Evolutionary conservation across 2,797 vertebrate genomes (phyloP).

Genomic region (Varecia variegata): DNA sequence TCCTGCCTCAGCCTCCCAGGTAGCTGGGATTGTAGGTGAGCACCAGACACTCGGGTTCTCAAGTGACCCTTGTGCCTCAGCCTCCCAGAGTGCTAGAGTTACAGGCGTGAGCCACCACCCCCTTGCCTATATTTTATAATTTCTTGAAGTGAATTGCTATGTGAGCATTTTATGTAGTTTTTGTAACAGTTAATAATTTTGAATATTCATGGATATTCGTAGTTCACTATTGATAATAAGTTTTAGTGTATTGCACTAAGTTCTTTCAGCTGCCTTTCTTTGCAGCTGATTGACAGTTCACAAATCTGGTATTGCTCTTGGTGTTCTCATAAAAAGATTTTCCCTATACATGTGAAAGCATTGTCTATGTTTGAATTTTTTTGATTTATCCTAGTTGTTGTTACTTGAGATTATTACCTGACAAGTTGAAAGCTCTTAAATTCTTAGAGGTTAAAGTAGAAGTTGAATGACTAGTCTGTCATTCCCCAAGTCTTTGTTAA

Average conservation of each 20-base stretch:
- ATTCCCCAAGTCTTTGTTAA: neutral
- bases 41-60: neutral
- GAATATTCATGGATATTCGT: neutral
- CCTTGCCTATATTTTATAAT: neutral
- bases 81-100: neutral
- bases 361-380: neutral
- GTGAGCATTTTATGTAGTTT: neutral
- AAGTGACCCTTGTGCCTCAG: neutral
- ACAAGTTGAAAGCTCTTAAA: constrained; percentile 34
- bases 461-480: neutral
- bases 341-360: neutral
- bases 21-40: neutral
- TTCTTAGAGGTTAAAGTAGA: constrained; percentile 28
- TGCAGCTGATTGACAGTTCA: neutral
- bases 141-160: neutral
- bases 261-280: constrained; percentile 1
- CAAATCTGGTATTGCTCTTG: neutral
- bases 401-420: neutral
- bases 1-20: neutral
- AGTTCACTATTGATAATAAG: neutral
- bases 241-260: neutral
- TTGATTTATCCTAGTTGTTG: neutral
- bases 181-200: neutral
- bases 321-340: constrained; percentile 9
- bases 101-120: neutral